Evolutionary conservation across 2,797 vertebrate species (phyloP).

Genomic region (Euphonia xanthogaster): DNA sequence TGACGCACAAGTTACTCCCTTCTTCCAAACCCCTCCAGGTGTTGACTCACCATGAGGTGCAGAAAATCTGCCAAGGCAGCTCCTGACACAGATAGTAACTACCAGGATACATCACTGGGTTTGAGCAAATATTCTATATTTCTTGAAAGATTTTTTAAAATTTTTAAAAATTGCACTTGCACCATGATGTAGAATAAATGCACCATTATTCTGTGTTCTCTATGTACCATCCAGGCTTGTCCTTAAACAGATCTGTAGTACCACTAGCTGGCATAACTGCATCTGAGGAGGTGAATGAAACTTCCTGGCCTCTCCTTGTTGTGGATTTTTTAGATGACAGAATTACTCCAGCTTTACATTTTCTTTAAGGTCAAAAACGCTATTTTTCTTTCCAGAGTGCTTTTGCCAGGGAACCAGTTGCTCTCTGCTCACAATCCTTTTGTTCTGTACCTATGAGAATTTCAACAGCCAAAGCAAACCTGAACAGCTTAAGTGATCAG

Average conservation of each 20-base stretch:
- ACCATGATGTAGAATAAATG: background rate
- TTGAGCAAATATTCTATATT: background rate
- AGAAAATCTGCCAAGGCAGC: background rate
- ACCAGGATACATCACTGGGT: background rate
- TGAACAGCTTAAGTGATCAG: background rate
- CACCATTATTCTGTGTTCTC: background rate
- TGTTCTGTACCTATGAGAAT: background rate
- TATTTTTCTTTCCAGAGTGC: background rate
- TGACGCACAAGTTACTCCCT: fast-evolving
- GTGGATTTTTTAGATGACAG: background rate
- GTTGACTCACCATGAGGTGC: background rate
- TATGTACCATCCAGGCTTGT: background rate
- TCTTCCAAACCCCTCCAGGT: background rate
- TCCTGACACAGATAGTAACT: background rate
- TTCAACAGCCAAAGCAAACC: background rate
- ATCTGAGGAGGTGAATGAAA: background rate
- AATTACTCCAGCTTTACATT: background rate
- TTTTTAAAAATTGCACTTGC: background rate
- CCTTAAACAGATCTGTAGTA: background rate
- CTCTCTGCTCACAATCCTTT: background rate
- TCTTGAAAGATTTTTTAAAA: background rate
- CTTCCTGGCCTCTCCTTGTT: fast-evolving
- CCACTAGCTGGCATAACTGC: background rate
- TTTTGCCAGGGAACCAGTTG: background rate
- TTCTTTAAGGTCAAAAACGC: background rate